These are phyloP conservation scores for Ivindomyrus marchei DNA, from an alignment of 2,113 vertebrate genomes.

Conservation along the genomic window DNA sequence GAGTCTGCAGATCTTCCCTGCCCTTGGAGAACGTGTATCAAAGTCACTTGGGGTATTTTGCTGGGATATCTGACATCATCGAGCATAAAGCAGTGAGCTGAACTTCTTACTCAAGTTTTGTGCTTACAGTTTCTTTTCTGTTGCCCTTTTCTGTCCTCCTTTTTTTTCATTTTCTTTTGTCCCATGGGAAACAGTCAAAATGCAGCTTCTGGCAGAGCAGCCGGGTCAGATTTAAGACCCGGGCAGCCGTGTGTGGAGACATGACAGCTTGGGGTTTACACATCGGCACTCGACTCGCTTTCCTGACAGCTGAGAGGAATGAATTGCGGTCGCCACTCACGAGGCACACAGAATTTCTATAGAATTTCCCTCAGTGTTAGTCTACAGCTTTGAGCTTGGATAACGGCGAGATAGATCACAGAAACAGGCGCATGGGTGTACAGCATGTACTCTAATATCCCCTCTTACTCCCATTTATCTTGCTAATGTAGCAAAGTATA, in stretches of 20 bases:
- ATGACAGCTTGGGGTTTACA: not conserved
- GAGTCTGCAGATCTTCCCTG: not conserved
- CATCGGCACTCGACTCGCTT: not conserved
- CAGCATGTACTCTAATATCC: not conserved
- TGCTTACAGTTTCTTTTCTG: not conserved
- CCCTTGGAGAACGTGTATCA: not conserved
- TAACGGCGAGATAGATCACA: not conserved
- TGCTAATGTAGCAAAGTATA: not conserved
- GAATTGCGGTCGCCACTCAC: not conserved
- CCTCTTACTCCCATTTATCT: not conserved
- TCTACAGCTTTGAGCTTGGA: not conserved
- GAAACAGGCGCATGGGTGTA: not conserved
- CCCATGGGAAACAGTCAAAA: not conserved
- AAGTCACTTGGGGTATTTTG: not conserved
- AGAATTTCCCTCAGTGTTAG: not conserved
- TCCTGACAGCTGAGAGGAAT: not conserved
- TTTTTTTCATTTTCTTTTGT: not conserved
- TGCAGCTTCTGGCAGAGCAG: not conserved
- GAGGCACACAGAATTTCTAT: not conserved
- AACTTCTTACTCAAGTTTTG: not conserved
- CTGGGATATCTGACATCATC: not conserved
- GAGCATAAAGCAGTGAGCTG: not conserved
- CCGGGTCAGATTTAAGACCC: not conserved
- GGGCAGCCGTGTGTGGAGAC: not conserved
- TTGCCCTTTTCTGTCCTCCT: not conserved